phyloP scores from a whole-genome alignment of 2,113 vertebrate genomes.

The Anhinga rufa region DNA sequence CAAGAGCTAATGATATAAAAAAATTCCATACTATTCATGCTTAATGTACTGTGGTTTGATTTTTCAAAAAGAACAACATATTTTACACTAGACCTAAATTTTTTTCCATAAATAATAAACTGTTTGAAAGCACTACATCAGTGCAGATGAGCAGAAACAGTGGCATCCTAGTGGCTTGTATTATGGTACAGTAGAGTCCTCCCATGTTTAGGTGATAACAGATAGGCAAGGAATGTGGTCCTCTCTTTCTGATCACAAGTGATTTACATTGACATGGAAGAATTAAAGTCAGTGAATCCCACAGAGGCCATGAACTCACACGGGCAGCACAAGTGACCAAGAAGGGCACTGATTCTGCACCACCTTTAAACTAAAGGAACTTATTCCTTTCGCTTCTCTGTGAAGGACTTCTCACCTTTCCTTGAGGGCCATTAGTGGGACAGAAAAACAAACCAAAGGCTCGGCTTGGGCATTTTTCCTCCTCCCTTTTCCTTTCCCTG shows the following conservation, averaged over 20 bases:
- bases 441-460: background rate
- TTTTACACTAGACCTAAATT: background rate
- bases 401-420: background rate
- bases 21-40: background rate
- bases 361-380: background rate
- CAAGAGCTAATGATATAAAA: background rate
- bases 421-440: background rate
- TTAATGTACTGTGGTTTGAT: background rate
- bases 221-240: background rate
- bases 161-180: background rate
- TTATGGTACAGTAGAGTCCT: background rate
- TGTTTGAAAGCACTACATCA: background rate
- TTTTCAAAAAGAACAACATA: background rate
- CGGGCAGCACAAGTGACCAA: background rate
- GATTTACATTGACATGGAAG: background rate
- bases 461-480: background rate
- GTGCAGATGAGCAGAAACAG: background rate
- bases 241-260: background rate
- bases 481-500: background rate
- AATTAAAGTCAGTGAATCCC: background rate
- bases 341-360: background rate
- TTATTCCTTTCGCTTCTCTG: background rate
- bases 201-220: background rate
- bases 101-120: constrained; percentile 12
- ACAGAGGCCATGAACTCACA: background rate